Evolutionary conservation across 2,113 vertebrate genomes (phyloP).

Genomic region (Calyptommatus sinebrachiatus): DNA sequence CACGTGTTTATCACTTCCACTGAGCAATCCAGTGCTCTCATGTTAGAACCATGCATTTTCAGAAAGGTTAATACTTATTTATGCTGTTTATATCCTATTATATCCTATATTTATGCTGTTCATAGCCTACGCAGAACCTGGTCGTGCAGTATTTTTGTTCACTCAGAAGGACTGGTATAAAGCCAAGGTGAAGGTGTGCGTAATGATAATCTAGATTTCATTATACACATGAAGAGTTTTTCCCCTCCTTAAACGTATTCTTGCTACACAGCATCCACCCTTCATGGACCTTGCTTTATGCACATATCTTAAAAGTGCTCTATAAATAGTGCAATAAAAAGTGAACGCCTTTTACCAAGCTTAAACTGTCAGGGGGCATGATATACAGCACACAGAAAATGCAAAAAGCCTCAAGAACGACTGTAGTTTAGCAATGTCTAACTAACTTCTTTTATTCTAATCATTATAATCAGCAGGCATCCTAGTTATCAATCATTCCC

Average conservation of each 20-base stretch:
- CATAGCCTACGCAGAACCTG: too few relatives aligned
- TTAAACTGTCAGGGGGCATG: slow-evolving; percentile 28
- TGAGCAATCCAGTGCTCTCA: too few relatives aligned
- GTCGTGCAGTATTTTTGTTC: not conserved
- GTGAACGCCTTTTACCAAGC: slow-evolving; percentile 26
- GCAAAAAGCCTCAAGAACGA: slow-evolving; percentile 38
- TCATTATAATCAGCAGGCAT: slow-evolving; percentile 63
- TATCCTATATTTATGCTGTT: too few relatives aligned
- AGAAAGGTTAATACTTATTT: too few relatives aligned
- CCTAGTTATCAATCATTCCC: slow-evolving; percentile 58
- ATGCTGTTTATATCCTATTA: too few relatives aligned
- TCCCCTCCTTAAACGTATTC: not conserved
- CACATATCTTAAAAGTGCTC: slow-evolving; percentile 25
- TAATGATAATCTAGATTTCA: not conserved
- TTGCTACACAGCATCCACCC: not conserved
- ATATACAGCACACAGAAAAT: slow-evolving; percentile 34
- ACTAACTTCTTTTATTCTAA: slow-evolving; percentile 66
- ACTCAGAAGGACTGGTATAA: not conserved
- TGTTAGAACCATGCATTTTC: too few relatives aligned
- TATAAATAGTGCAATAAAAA: slow-evolving; percentile 32
- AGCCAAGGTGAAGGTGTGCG: not conserved
- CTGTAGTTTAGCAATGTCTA: slow-evolving; percentile 38
- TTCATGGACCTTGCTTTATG: not conserved
- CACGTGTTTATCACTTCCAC: too few relatives aligned
- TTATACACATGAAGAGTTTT: not conserved